These are phyloP conservation scores for Chrysolina haemoptera DNA, from an alignment of 2,888 invertebrate genomes.

Conservation along the genomic window DNA sequence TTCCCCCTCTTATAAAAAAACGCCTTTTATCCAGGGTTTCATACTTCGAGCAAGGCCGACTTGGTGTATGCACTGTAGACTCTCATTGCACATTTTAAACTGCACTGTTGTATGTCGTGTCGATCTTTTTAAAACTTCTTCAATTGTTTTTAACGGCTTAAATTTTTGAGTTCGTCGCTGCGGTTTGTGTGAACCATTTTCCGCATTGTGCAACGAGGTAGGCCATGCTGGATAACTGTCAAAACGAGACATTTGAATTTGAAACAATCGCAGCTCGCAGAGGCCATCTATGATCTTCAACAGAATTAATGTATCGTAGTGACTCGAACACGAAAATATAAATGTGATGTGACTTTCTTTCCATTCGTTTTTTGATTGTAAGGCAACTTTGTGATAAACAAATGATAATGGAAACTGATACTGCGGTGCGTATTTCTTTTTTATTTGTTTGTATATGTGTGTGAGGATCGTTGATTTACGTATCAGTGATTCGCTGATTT, in stretches of 20 bases:
- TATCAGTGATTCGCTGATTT: constrained; percentile 3
- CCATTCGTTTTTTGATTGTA: constrained; percentile 32
- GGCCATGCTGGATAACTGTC: constrained; percentile 51
- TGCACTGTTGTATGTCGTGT: constrained; percentile 55
- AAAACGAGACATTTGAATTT: constrained; percentile 49
- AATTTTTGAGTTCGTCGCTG: constrained; percentile 24
- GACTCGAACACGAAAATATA: constrained; percentile 25
- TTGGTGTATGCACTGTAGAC: constrained; percentile 59
- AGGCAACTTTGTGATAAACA: constrained; percentile 33
- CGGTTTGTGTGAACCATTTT: constrained; percentile 35
- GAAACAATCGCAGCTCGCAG: constrained; percentile 42
- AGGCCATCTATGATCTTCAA: constrained; percentile 48
- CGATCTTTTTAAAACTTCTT: constrained; percentile 48
- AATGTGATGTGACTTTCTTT: constrained; percentile 42
- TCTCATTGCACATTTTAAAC: constrained; percentile 59
- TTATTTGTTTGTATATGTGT: constrained; percentile 26
- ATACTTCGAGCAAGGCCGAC: constrained; percentile 65
- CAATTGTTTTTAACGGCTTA: constrained; percentile 36
- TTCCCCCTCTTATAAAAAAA: constrained; percentile 66
- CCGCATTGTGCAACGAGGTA: constrained; percentile 47
- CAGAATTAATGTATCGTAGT: constrained; percentile 32
- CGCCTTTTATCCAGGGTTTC: constrained; percentile 67
- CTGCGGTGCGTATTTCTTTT: constrained; percentile 56
- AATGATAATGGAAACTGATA: constrained; percentile 56
- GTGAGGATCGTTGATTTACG: background rate